Conservation (phyloP, 2,888 invertebrate species). For the Belgica antarctica region DNA sequence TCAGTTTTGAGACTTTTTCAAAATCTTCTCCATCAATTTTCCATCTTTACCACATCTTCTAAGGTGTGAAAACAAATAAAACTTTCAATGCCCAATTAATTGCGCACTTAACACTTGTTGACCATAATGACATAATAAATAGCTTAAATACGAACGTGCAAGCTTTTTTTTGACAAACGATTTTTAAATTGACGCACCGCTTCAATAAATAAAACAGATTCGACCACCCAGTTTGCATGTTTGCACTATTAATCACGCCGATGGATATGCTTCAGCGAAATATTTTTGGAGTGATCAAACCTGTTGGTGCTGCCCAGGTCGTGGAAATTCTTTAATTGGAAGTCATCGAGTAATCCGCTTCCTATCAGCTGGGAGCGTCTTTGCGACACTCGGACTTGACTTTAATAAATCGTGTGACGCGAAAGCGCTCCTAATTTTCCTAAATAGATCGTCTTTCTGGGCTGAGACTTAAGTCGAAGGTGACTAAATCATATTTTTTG, state of each 20-base stretch:
- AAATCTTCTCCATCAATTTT: too few species aligned
- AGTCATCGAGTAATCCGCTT: too few species aligned
- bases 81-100: conserved; percentile 34
- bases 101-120: conserved; percentile 42
- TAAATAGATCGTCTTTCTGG: background rate
- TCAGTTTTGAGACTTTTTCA: too few species aligned
- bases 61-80: conserved; percentile 34
- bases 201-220: conserved; percentile 36
- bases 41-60: too few species aligned
- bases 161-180: conserved; percentile 32
- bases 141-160: conserved; percentile 1
- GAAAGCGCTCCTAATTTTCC: background rate
- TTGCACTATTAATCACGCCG: conserved; percentile 35
- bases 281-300: background rate
- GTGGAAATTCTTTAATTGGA: background rate
- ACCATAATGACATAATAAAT: conserved; percentile 41
- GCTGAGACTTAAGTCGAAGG: background rate
- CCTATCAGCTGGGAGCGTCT: background rate
- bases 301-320: background rate
- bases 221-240: conserved; percentile 40
- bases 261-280: background rate
- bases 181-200: conserved; percentile 38
- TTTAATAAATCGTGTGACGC: background rate
- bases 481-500: conserved; percentile 1
- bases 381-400: background rate